phyloP scores from a whole-genome alignment of 2,797 vertebrate genomes.

The Sphenodon punctatus region DNA sequence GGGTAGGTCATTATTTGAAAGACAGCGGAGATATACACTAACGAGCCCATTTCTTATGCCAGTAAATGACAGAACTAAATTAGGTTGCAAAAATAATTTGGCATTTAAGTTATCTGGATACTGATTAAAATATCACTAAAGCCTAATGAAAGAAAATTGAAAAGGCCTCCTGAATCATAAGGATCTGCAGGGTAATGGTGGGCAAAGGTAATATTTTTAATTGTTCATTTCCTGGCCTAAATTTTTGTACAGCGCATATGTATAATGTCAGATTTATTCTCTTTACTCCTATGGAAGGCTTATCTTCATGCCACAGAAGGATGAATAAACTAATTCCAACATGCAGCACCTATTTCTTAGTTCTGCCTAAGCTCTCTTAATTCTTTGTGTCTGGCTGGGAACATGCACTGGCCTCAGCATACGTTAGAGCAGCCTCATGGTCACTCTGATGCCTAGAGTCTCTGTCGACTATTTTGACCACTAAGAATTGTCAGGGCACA shows the following conservation, averaged over 20 bases:
- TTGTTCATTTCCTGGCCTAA: not conserved
- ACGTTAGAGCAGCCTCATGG: no score
- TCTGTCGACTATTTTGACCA: no score
- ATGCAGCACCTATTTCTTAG: no score
- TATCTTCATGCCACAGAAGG: not conserved
- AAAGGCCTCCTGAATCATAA: not conserved
- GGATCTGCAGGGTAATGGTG: not conserved
- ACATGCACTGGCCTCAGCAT: no score
- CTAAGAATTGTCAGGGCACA: no score
- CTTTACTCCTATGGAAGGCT: not conserved
- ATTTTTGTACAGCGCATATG: not conserved
- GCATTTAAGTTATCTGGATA: not conserved
- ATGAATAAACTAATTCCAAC: not conserved
- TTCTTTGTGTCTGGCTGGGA: no score
- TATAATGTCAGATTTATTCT: not conserved
- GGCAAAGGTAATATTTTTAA: rapidly evolving
- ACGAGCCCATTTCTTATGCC: not conserved
- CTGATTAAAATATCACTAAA: not conserved
- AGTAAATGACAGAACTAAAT: not conserved
- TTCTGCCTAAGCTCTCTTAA: no score
- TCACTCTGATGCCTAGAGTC: no score
- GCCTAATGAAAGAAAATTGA: not conserved
- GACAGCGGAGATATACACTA: not conserved
- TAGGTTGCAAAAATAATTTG: not conserved
- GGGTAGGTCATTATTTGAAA: not conserved